Base-by-base conservation (phyloP, 2,888 invertebrate genomes). In the Clusia tigrina region DNA sequence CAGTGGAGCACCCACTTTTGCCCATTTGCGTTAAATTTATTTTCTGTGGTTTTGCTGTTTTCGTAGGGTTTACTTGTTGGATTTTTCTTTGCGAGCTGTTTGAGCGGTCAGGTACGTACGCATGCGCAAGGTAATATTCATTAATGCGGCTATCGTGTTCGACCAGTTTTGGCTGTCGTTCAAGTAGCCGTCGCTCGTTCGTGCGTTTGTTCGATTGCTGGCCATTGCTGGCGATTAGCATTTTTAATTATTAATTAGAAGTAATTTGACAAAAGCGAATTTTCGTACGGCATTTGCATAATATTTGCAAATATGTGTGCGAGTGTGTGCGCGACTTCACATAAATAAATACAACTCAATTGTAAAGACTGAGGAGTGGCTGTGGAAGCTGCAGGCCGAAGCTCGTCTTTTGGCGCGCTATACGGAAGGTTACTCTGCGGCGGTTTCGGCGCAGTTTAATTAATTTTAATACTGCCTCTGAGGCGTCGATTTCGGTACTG, bases 301-400 rank as follows among this genome's bases (percentile, higher is more conserved):
- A 2, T 9, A 20, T 48, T 42, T n/a, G 42, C 42, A 12, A n/a
- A 42, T 32, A 32, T 32, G 32, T 32, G 12, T 32, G 12, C 12
- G 32, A 9, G 32, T 32, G 5, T 32, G 5, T 42, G n/a, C n/a
- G 42, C 42, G n/a, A 42, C 12, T 48, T 48, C 48, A 48, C n/a
- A n/a, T n/a, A n/a, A n/a, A n/a, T n/a, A n/a, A 20, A 22, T 48
- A 42, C n/a, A 48, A 12, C 48, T 48, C 48, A 48, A 48, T 48
- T 48, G 18, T 3, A 6, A 9, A 12, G 18, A 15, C 48, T 6
- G 18, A 15, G 12, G 9, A 15, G 42, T n/a, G 48, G 48, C 22
- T 32, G 32, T 32, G 32, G 12, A 12, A 12, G 32, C 6, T 6
- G 32, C 32, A 22, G 20, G 20, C 22, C 2, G n/a, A n/a, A n/a